Conservation (phyloP, 2,888 invertebrate genomes). For the Muscina levida region DNA sequence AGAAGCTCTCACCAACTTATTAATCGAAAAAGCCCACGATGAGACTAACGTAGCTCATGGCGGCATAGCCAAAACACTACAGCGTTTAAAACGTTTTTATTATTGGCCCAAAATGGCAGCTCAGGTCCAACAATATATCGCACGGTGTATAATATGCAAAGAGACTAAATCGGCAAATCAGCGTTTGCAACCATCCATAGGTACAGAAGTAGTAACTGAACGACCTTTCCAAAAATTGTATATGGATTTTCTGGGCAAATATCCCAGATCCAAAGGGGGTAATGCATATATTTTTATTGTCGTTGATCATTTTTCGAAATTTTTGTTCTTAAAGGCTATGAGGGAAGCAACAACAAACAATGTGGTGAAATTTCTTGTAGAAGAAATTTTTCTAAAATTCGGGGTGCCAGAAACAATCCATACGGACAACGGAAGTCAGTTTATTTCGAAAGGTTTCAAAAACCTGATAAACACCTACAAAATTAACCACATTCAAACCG, state of each 20-base stretch:
- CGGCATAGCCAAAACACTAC: neutral
- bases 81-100: neutral
- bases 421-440: conserved; percentile 7
- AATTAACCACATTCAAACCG: neutral
- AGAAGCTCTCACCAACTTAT: neutral
- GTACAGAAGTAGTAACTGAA: neutral
- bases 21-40: conserved; percentile 20
- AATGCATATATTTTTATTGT: conserved; percentile 15
- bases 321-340: neutral
- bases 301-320: conserved; percentile 28
- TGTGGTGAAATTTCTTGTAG: conserved; percentile 1
- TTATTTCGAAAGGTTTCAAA: neutral
- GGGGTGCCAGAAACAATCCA: conserved; percentile 27
- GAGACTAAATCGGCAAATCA: neutral
- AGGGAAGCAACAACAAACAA: conserved; percentile 18
- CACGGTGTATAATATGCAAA: neutral
- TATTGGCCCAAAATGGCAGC: neutral
- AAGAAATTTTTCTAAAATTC: conserved; percentile 17
- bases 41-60: neutral
- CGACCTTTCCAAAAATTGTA: conserved; percentile 8
- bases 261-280: neutral
- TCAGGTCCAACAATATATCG: neutral
- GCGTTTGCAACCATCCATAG: neutral
- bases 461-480: neutral
- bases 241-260: neutral